A percentile compares a stretch with the other conserved stretches of the same genome.
These are phyloP conservation scores for Scaptomyza reducta DNA, from an alignment of 2,888 invertebrate species.

Conservation along the genomic window DNA sequence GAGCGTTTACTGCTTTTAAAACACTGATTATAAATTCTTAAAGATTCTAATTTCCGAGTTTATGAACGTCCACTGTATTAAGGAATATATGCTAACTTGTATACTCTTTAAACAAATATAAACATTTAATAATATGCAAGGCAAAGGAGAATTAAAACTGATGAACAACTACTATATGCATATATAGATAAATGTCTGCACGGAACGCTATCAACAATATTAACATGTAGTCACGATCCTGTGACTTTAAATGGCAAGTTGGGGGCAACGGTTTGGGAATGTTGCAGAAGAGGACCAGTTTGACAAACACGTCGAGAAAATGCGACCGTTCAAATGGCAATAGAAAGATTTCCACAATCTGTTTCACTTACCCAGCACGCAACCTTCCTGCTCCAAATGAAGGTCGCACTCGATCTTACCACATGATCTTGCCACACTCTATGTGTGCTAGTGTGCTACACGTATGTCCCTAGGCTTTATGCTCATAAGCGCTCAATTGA, in stretches of 20 bases:
- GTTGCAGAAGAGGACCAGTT: conserved; percentile 66
- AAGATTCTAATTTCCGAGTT: too few relatives aligned
- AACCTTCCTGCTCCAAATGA: conserved; percentile 43
- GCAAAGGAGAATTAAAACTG: too few relatives aligned
- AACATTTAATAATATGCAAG: too few relatives aligned
- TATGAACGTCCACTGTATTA: too few relatives aligned
- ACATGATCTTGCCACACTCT: conserved; percentile 13
- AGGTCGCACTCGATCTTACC: conserved; percentile 35
- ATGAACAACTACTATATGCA: too few relatives aligned
- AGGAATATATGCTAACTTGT: too few relatives aligned
- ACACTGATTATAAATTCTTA: too few relatives aligned
- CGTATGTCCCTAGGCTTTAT: conserved; percentile 20
- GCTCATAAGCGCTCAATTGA: background rate
- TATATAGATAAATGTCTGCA: background rate
- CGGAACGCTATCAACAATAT: background rate
- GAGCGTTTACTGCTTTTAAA: too few relatives aligned
- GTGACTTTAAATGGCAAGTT: conserved; percentile 34
- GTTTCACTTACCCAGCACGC: conserved; percentile 44
- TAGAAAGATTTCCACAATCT: conserved; percentile 44
- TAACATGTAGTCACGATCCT: conserved; percentile 1
- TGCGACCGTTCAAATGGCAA: conserved; percentile 28
- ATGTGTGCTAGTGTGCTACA: conserved; percentile 45
- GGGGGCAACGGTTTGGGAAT: conserved; percentile 9
- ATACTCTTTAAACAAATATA: too few relatives aligned
- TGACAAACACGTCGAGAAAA: conserved; percentile 8